Conservation (phyloP, 2,888 invertebrate genomes). For the Graphium colonna region DNA sequence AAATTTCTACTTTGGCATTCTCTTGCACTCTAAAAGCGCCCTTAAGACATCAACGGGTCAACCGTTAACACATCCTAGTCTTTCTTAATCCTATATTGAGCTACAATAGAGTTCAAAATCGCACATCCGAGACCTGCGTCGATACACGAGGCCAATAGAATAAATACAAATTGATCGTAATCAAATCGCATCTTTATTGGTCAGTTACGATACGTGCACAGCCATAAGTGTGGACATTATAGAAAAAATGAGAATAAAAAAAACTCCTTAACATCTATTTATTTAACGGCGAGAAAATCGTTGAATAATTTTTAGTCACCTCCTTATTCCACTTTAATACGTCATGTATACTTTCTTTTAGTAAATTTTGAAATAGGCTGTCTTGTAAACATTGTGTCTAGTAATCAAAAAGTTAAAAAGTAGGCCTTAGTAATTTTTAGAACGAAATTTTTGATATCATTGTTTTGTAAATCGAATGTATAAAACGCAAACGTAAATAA, state of each 20-base stretch:
- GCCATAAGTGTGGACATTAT: slow-evolving; percentile 24
- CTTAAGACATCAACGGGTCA: neutral
- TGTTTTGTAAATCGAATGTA: neutral
- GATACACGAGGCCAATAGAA: neutral
- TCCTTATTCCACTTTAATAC: too few relatives aligned
- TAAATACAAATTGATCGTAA: slow-evolving; percentile 11
- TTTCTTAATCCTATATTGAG: slow-evolving; percentile 55
- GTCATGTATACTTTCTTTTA: too few relatives aligned
- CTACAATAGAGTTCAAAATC: slow-evolving; percentile 38
- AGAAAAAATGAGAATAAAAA: slow-evolving; percentile 6
- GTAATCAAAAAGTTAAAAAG: neutral
- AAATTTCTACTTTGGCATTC: slow-evolving; percentile 23
- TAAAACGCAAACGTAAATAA: slow-evolving; percentile 7
- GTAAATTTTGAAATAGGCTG: too few relatives aligned
- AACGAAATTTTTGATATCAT: neutral
- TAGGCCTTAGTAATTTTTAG: slow-evolving; percentile 16
- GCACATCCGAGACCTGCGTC: neutral
- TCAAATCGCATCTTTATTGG: slow-evolving; percentile 14
- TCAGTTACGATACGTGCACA: slow-evolving; percentile 20
- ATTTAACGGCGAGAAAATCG: neutral
- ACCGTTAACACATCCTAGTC: slow-evolving; percentile 6
- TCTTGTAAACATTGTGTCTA: too few relatives aligned
- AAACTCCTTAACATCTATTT: slow-evolving; percentile 6
- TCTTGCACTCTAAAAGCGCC: slow-evolving; percentile 4
- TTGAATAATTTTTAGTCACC: neutral